Evolutionary conservation across 2,888 invertebrate genomes (phyloP), one percentile per base, ranked within the genome.

Genomic region (Plusia festucae): DNA sequence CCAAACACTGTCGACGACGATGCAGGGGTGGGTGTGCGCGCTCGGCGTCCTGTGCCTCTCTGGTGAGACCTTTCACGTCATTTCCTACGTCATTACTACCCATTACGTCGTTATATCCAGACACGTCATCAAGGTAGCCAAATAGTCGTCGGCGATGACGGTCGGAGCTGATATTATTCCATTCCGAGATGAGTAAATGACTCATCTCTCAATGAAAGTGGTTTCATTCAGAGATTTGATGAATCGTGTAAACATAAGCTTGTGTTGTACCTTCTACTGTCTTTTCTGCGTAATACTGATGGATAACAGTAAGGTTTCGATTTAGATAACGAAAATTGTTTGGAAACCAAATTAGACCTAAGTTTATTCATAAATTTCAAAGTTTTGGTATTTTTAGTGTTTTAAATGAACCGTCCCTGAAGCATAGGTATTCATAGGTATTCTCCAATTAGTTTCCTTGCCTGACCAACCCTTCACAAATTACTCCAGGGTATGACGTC

Each of bases 21-120:
- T 82, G 83, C 65, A 69, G 71, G 62, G 72, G 64, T 67, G 73
- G 72, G 70, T 78, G 68, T 80, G 76, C 71, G 69, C 73, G 61
- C 60, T 82, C 18, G 77, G 68, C 63, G 70, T 84, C 66, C 68
- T 81, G 64, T 71, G 69, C 61, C 68, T 79, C 52, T 84, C 87
- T 79, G 90, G 91, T 92, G 66, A 91, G 89, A 75, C 15, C 18
- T n/a, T 53, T 63, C 2, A 30, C 40, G 30, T 67, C 61, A 67
- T 18, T 27, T 3, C 30, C n/a, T 46, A 55, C 63, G 63, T 69
- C 60, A 68, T 53, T 2, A 9, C n/a, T 51, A 18, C 16, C 1
- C 20, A n/a, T 27, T 34, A 53, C 63, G 63, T 60, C 68, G 64
- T 18, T 13, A 13, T 5, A 9, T 46, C 18, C 2, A 20, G 51